phyloP scores from a whole-genome alignment of 2,797 vertebrate genomes.

The Rhynchonycteris naso region DNA sequence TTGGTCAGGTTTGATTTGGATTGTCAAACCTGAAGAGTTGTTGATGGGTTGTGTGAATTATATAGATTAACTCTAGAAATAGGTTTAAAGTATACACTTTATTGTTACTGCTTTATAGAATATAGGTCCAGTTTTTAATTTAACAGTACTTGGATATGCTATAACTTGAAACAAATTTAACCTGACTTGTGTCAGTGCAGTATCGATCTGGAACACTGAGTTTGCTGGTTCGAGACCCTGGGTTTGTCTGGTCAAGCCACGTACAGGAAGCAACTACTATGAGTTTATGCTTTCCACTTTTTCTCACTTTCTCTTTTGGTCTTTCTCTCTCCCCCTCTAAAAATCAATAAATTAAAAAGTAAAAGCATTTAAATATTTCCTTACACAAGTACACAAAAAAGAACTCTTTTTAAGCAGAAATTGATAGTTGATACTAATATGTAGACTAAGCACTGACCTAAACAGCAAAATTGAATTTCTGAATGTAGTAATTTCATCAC shows the following conservation, averaged over 20 bases:
- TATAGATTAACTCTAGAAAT: background rate
- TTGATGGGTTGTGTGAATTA: background rate
- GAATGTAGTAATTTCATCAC: background rate
- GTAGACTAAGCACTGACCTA: background rate
- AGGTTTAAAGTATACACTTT: background rate
- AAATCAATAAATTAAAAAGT: too few relatives aligned
- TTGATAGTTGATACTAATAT: background rate
- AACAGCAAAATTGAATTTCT: slow-evolving; percentile 3
- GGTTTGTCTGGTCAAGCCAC: too few relatives aligned
- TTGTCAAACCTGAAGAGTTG: background rate
- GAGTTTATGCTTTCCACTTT: too few relatives aligned
- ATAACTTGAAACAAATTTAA: background rate
- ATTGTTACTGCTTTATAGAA: background rate
- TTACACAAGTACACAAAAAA: background rate
- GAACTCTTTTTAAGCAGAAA: background rate
- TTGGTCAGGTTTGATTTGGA: background rate
- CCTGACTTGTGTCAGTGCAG: too few relatives aligned
- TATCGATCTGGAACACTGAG: too few relatives aligned
- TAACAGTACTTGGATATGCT: background rate
- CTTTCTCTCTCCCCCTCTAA: too few relatives aligned
- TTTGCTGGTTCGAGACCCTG: too few relatives aligned
- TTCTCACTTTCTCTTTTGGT: too few relatives aligned
- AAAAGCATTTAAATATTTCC: background rate
- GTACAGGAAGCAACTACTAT: too few relatives aligned
- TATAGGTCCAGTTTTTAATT: background rate